A percentile compares a stretch with the other conserved stretches of the same genome.
phyloP scores from a whole-genome alignment of 2,113 vertebrate species.

The Entosphenus tridentatus region DNA sequence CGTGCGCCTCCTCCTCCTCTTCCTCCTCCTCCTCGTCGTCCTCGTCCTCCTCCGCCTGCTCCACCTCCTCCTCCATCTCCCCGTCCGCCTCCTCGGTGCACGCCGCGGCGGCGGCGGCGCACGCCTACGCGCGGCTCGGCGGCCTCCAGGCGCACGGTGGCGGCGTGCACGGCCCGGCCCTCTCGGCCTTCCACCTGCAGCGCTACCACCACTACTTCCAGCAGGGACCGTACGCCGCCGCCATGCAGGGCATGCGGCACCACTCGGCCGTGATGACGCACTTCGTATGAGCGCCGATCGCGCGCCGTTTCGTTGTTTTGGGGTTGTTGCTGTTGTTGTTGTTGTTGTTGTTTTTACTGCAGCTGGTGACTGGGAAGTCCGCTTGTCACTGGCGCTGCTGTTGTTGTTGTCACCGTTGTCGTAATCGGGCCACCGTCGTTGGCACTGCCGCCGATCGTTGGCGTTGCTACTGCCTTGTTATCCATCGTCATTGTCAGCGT shows the following conservation, averaged over 20 bases:
- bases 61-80: conserved; percentile 22
- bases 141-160: neutral
- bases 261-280: conserved; percentile 93
- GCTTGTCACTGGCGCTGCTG: no score
- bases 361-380: no score
- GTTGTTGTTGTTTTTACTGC: no score
- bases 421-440: no score
- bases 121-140: neutral
- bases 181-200: conserved; percentile 95
- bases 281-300: conserved; percentile 52
- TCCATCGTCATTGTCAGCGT: no score
- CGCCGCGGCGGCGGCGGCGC: no score
- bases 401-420: no score
- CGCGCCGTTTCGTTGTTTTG: neutral
- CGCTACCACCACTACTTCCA: conserved; percentile 97
- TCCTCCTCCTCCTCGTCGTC: conserved; percentile 68
- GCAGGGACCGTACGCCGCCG: conserved; percentile 89
- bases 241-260: conserved; percentile 91
- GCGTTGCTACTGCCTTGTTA: no score
- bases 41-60: conserved; percentile 53
- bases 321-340: no score
- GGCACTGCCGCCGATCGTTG: no score
- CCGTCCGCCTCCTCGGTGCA: no score
- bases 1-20: conserved; percentile 69
- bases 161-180: conserved; percentile 50